These are phyloP conservation scores for Drosophila dunni DNA, from an alignment of 1,140 invertebrate species.

Conservation along the genomic window DNA sequence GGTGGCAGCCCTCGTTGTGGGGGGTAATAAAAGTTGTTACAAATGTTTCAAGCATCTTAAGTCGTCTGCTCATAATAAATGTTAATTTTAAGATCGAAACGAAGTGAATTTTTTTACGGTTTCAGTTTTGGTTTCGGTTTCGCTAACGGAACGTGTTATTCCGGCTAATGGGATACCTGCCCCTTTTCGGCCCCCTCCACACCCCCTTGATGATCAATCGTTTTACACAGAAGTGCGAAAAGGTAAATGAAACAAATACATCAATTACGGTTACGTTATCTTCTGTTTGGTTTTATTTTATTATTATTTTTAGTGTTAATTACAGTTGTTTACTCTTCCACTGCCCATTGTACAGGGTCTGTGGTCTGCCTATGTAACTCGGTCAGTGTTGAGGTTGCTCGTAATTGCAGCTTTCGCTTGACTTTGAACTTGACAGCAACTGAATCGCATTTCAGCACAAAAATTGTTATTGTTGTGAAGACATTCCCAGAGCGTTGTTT, in stretches of 20 bases:
- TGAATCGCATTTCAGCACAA: background rate
- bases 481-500: background rate
- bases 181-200: background rate
- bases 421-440: slow-evolving; percentile 45
- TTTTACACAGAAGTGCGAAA: slow-evolving; percentile 61
- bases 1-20: slow-evolving; percentile 16
- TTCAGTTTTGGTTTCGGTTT: background rate
- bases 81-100: slow-evolving; percentile 20
- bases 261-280: slow-evolving; percentile 29
- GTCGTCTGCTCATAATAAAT: slow-evolving; percentile 31
- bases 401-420: slow-evolving; percentile 28
- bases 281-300: background rate
- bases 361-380: slow-evolving; percentile 15
- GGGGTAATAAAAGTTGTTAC: slow-evolving; percentile 64
- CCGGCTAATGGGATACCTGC: slow-evolving; percentile 20
- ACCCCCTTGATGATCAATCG: slow-evolving; percentile 44
- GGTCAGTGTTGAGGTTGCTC: slow-evolving; percentile 47
- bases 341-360: slow-evolving; percentile 1
- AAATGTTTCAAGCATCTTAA: slow-evolving; percentile 35
- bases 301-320: slow-evolving; percentile 10
- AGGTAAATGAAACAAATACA: slow-evolving; percentile 45
- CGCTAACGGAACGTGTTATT: slow-evolving; percentile 54
- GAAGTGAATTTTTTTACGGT: slow-evolving; percentile 3
- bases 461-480: background rate
- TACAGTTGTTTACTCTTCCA: slow-evolving; percentile 5